Base-by-base conservation (phyloP, 2,888 invertebrate genomes). In the Tromatobia lineatoria region DNA sequence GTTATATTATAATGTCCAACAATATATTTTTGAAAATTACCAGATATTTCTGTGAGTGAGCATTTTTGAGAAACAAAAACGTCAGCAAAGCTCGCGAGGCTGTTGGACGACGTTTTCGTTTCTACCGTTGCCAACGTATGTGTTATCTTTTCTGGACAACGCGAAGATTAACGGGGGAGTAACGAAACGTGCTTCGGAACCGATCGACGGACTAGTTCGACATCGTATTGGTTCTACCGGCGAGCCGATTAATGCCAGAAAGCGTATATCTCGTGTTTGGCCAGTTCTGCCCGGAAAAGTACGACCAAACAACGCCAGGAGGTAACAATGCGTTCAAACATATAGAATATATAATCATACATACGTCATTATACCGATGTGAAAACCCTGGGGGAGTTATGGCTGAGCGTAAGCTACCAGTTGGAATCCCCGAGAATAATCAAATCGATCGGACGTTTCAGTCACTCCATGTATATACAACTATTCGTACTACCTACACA, bases 381-480 rank as follows among this genome's bases (percentile, higher is more conserved):
- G 84, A 57, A 20, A 66, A 52, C 66, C 34, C 15, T 29, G 29
- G n/a, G 61, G 45, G 34, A 71, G 29, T 18, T n/a, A 29, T 7
- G 59, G 50, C 34, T 45, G 15, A 45, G 29, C 76, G 75, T 83
- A 84, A 81, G 86, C 87, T 67, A 87, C 87, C 90, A 90, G 89
- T 90, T 91, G 91, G 89, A 81, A 82, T 83, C 82, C 87, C 82
- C 47, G 82, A 84, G 88, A 90, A 91, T 89, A 91, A 91, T 91
- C 86, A 87, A 86, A 85, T 85, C 85, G 87, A 83, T 71, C 81
- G 18, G 84, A 69, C 87, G 61, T 25, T 78, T 64, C 38, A 59
- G 34, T 76, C 15, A 18, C 45, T 29, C 59, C 7, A 50, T 29
- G 71, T 61, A 52, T 13, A 34, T 34, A 47, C n/a, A n/a, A n/a